phyloP scores from a whole-genome alignment of 1,140 invertebrate genomes.

The Phthorimaea operculella region DNA sequence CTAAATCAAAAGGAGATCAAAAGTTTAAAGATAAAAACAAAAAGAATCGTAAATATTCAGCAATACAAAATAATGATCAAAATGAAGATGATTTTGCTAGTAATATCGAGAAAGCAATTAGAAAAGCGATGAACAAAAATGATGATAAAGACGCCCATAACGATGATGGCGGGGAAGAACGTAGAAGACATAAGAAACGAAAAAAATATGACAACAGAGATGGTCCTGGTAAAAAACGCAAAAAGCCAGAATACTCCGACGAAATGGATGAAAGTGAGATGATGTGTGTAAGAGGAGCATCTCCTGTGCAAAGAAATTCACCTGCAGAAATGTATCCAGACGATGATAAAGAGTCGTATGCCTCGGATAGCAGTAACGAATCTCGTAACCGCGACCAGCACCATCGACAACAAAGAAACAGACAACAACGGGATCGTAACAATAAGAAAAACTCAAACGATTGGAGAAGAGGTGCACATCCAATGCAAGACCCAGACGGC shows the following conservation, averaged over 20 bases:
- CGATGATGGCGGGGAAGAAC: slow-evolving; percentile 63
- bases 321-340: slow-evolving; percentile 35
- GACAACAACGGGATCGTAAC: slow-evolving; percentile 55
- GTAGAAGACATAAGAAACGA: slow-evolving; percentile 63
- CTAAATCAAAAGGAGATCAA: slow-evolving; percentile 53
- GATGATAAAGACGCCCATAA: slow-evolving; percentile 65
- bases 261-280: slow-evolving; percentile 82
- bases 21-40: slow-evolving; percentile 57
- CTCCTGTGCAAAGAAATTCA: slow-evolving; percentile 64
- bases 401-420: slow-evolving; percentile 41
- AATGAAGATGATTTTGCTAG: slow-evolving; percentile 79
- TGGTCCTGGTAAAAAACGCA: slow-evolving; percentile 54
- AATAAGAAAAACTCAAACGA: slow-evolving; percentile 52
- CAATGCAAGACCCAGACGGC: slow-evolving; percentile 72
- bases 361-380: slow-evolving; percentile 68
- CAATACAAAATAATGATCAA: slow-evolving; percentile 18
- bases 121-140: slow-evolving; percentile 72
- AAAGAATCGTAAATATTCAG: slow-evolving; percentile 46
- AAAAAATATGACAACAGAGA: slow-evolving; percentile 63
- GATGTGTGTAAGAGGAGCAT: slow-evolving; percentile 80
- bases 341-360: slow-evolving; percentile 65
- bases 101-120: slow-evolving; percentile 80
- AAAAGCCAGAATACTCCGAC: slow-evolving; percentile 68
- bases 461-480: slow-evolving; percentile 50
- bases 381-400: slow-evolving; percentile 49